Evolutionary conservation across 1,140 invertebrate species (phyloP).

Genomic region (Venustaconcha ellipsiformis): DNA sequence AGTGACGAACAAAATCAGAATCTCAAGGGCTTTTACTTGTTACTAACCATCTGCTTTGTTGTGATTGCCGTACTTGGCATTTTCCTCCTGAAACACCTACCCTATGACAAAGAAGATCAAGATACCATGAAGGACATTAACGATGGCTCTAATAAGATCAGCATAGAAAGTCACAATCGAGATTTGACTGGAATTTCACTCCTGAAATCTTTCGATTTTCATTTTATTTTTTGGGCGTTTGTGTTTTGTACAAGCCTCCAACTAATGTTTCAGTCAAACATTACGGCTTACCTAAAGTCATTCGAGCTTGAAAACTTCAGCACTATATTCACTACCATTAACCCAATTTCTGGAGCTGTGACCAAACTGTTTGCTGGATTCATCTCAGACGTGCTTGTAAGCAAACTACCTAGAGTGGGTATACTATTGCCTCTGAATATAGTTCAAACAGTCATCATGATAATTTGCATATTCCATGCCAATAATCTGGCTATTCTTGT

Average conservation of each 20-base stretch:
- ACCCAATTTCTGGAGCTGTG: background rate
- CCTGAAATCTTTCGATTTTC: conserved; percentile 11
- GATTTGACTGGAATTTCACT: conserved; percentile 3
- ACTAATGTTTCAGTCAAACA: conserved; percentile 10
- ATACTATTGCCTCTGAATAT: background rate
- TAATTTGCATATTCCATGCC: conserved; percentile 3
- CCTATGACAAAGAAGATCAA: background rate
- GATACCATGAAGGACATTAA: background rate
- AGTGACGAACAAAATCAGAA: conserved; percentile 14
- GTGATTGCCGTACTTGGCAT: conserved; percentile 2
- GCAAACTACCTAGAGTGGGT: background rate
- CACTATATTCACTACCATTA: conserved; percentile 6
- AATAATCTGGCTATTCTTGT: background rate
- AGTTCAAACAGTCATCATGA: conserved; percentile 2
- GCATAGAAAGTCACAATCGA: background rate
- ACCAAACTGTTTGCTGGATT: conserved; percentile 10
- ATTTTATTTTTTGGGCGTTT: conserved; percentile 15
- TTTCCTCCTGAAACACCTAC: background rate
- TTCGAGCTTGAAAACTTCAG: conserved; percentile 13
- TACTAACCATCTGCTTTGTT: background rate
- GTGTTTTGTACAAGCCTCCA: conserved; percentile 2
- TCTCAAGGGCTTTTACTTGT: conserved; percentile 11
- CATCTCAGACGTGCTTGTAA: conserved; percentile 1
- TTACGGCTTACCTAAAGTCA: conserved; percentile 14
- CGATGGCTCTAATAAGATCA: background rate